Conservation (phyloP, 2,888 invertebrate genomes). For the Lasiommata megera region DNA sequence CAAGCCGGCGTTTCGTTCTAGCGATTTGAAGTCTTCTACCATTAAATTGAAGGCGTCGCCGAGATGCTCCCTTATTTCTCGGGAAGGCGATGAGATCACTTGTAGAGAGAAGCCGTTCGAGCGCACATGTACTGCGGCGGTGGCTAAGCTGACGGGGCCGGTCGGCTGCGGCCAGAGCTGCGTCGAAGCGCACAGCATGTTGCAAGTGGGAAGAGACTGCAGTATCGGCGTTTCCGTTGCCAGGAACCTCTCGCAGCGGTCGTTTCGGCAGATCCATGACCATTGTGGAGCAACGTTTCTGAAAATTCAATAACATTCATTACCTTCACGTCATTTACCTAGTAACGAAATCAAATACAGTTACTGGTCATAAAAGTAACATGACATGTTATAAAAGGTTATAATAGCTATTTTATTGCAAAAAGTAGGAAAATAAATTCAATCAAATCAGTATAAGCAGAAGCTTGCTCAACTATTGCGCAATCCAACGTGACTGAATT, state of each 20-base stretch:
- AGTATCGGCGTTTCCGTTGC: constrained; percentile 60
- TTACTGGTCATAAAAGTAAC: too few relatives aligned
- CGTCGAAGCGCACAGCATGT: constrained; percentile 88
- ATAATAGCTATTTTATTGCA: too few relatives aligned
- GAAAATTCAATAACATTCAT: constrained; percentile 40
- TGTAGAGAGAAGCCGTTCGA: constrained; percentile 76
- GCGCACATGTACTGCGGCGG: constrained; percentile 82
- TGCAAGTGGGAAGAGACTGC: constrained; percentile 87
- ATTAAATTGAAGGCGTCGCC: constrained; percentile 76
- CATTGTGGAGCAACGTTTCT: constrained; percentile 83
- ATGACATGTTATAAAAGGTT: too few relatives aligned
- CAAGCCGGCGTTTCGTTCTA: constrained; percentile 63
- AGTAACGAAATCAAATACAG: too few relatives aligned
- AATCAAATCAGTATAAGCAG: too few relatives aligned
- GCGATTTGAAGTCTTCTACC: constrained; percentile 69
- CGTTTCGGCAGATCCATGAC: constrained; percentile 88
- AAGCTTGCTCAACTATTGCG: too few relatives aligned
- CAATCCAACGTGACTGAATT: too few relatives aligned
- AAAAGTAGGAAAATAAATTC: too few relatives aligned
- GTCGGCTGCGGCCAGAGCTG: constrained; percentile 92
- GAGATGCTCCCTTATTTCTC: constrained; percentile 61
- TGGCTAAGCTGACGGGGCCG: constrained; percentile 84
- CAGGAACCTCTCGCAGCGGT: constrained; percentile 84
- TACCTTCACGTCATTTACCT: too few relatives aligned
- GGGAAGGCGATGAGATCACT: constrained; percentile 57